Evolutionary conservation across 92 coral and sea anemone species (phyloP), one percentile per base, ranked within the genome.

Genomic region (Bergia puertoricense): DNA sequence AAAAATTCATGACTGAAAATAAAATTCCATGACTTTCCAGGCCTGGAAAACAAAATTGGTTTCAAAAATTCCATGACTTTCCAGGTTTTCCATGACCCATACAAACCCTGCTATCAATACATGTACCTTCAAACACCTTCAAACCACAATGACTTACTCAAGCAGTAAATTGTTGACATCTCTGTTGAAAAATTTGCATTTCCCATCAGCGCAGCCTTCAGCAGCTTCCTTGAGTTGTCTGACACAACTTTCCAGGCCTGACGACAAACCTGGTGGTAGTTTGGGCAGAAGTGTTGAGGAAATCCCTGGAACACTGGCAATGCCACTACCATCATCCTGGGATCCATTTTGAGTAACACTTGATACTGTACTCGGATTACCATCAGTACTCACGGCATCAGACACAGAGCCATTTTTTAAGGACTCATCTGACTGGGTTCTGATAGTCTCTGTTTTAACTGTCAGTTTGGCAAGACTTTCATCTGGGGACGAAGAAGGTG

Each of bases 81-180:
- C 30, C 30, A 30, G 30, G 30, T 30, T 30, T 30, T 30, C 30
- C 30, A 30, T 30, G 30, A 30, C 30, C 30, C 30, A 30, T 30
- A 30, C 30, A 30, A 30, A 30, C 30, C 30, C 30, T 30, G 30
- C 30, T 13, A 2, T 54, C 59, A 54, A 54, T 13, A 54, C 2
- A 54, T 54, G 1, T 10, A 54, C 59, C 59, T 46, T 2, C 51
- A 72, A 18, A 2, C 45, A 13, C 22, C 41, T 73, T 20, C 8
- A 44, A 78, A 80, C 4, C 9, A 14, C 9, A 36, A 15, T 15
- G 8, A 90, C 99, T 93, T 86, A 97, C 99, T 95, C 98, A 51
- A 97, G 74, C 72, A 97, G 85, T 91, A 95, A 88, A 79, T 94
- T 94, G 91, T 97, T 97, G 91, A 97, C 99, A 92, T 95, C 99